Evolutionary conservation across 53 echinoderm and acorn worm species (phyloP).

Genomic region (Arbacia lixula): DNA sequence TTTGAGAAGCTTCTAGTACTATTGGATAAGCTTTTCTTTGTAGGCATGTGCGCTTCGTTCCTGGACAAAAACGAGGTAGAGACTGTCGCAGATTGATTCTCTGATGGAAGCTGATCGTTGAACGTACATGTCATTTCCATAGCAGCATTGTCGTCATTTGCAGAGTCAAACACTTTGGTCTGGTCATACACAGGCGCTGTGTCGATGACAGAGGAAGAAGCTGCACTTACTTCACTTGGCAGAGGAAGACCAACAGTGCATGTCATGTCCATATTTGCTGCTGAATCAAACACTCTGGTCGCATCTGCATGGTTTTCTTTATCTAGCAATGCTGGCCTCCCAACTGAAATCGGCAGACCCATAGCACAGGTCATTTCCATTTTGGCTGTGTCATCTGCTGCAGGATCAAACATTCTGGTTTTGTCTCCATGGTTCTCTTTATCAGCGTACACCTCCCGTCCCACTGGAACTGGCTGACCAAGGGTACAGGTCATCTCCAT

Average conservation of each 20-base stretch:
- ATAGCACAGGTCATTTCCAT: slow-evolving; percentile 46
- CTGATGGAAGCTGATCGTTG: not conserved
- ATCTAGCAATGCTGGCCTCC: not conserved
- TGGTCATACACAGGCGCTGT: not conserved
- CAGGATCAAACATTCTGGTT: slow-evolving; percentile 6
- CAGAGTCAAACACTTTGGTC: slow-evolving; percentile 12
- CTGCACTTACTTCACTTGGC: not conserved
- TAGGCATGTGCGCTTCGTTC: no score
- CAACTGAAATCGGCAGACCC: not conserved
- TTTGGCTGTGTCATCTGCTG: slow-evolving; percentile 13
- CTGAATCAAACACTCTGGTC: not conserved
- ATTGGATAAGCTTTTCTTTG: no score
- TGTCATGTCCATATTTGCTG: slow-evolving; percentile 3
- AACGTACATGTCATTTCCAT: slow-evolving; percentile 36
- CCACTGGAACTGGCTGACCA: not conserved
- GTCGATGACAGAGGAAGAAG: not conserved
- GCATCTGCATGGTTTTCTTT: not conserved
- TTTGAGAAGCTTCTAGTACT: not conserved
- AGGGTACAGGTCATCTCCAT: slow-evolving; percentile 47
- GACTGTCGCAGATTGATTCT: not conserved
- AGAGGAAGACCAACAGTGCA: not conserved
- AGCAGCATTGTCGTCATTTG: slow-evolving; percentile 9
- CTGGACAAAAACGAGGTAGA: no score
- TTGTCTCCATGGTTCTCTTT: not conserved
- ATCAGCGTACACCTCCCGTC: no score